phyloP scores from a whole-genome alignment of 1,140 invertebrate species.

The Psix sp. region DNA sequence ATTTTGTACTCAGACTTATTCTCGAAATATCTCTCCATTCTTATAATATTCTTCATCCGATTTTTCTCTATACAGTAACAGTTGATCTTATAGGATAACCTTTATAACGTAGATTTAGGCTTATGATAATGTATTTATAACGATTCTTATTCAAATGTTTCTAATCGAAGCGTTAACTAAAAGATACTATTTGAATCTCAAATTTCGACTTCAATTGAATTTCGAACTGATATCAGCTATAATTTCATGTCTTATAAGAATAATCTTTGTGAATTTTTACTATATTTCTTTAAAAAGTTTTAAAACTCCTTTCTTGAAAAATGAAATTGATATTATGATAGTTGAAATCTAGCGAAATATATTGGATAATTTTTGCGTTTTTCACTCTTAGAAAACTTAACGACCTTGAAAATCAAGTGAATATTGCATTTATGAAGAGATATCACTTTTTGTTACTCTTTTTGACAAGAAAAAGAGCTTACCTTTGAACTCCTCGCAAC shows the following conservation, averaged over 20 bases:
- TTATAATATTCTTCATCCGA: constrained; percentile 52
- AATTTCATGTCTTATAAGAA: too few species aligned
- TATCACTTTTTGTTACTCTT: constrained; percentile 35
- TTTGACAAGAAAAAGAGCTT: constrained; percentile 30
- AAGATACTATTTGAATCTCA: constrained; percentile 31
- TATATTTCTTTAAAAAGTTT: too few species aligned
- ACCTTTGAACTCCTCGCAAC: constrained; percentile 13
- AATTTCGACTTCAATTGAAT: constrained; percentile 1
- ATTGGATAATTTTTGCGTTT: background rate
- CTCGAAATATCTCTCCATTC: constrained; percentile 48
- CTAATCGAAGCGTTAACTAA: too few species aligned
- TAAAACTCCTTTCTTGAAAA: too few species aligned
- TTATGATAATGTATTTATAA: constrained; percentile 32
- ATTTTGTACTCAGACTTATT: constrained; percentile 58
- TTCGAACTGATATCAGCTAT: too few species aligned
- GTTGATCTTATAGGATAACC: constrained; percentile 43
- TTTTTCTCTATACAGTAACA: constrained; percentile 30
- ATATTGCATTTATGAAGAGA: constrained; percentile 47
- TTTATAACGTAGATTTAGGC: constrained; percentile 57
- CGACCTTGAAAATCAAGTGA: constrained; percentile 22
- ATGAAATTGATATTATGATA: too few species aligned
- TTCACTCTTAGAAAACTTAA: background rate
- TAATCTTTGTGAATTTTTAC: too few species aligned
- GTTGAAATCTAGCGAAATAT: too few species aligned
- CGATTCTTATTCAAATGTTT: constrained; percentile 25